A percentile compares a stretch with the other conserved stretches of the same genome.
These are phyloP conservation scores for Copidosoma floridanum DNA, from an alignment of 1,140 invertebrate genomes.

Conservation along the genomic window DNA sequence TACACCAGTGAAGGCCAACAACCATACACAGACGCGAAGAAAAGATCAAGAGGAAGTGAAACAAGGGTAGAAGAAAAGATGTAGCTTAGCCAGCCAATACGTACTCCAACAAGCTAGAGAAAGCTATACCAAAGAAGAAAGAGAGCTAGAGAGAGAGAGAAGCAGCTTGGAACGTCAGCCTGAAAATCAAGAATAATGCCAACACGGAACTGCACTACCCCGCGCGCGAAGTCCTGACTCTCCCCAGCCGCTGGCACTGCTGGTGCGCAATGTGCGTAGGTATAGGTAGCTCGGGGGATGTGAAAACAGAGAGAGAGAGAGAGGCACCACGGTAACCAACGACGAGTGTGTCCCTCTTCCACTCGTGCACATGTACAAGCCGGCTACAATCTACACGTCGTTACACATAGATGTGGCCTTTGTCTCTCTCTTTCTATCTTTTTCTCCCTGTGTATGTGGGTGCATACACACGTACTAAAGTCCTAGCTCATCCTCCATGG, in stretches of 20 bases:
- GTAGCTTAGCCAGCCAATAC: too few relatives aligned
- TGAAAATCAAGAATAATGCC: constrained; percentile 59
- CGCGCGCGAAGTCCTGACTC: constrained; percentile 41
- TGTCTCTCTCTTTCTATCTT: background rate
- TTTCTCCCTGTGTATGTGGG: too few relatives aligned
- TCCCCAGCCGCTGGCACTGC: constrained; percentile 2
- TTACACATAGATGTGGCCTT: background rate
- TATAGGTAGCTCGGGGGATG: background rate
- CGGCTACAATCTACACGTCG: too few relatives aligned
- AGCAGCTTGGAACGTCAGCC: constrained; percentile 50
- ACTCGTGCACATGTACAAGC: background rate
- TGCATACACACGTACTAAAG: too few relatives aligned
- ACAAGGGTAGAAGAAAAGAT: constrained; percentile 8
- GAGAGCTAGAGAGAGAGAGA: constrained; percentile 25
- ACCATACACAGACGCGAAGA: background rate
- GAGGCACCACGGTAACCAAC: too few relatives aligned
- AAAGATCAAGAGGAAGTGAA: constrained; percentile 25
- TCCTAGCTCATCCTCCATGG: too few relatives aligned
- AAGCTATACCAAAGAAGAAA: constrained; percentile 19
- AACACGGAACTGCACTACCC: constrained; percentile 59
- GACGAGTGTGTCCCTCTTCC: background rate
- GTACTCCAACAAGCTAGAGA: too few relatives aligned
- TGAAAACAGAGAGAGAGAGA: background rate
- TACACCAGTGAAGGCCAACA: background rate
- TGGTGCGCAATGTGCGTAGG: background rate